Evolutionary conservation across 2,113 vertebrate genomes (phyloP).

Genomic region (Emydura subglobosa): DNA sequence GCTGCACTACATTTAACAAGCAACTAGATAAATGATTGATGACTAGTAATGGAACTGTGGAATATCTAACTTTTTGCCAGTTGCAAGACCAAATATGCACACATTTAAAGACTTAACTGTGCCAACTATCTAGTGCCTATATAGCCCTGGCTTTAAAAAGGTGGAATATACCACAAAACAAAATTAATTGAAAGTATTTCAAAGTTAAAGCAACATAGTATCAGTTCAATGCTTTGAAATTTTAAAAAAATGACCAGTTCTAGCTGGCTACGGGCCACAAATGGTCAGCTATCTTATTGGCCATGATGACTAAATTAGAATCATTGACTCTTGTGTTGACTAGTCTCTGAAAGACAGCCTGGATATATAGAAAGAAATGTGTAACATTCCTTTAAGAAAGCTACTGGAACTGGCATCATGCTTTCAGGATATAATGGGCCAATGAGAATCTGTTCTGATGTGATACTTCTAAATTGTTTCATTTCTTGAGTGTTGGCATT

Average conservation of each 20-base stretch:
- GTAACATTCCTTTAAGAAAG: not conserved
- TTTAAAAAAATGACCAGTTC: not conserved
- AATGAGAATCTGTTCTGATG: not conserved
- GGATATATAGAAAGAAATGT: not conserved
- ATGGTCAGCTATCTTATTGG: not conserved
- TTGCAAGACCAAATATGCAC: not conserved
- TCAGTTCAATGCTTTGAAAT: not conserved
- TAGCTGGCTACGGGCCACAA: not conserved
- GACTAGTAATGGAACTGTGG: constrained; percentile 8
- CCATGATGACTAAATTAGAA: not conserved
- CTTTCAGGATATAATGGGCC: not conserved
- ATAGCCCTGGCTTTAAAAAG: too few species aligned
- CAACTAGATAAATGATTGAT: not conserved
- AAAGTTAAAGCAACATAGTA: not conserved
- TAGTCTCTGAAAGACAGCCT: not conserved
- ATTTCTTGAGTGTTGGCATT: not conserved
- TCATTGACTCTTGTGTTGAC: too few species aligned
- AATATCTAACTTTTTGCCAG: not conserved
- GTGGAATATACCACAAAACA: not conserved
- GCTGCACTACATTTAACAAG: not conserved
- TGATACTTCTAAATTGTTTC: not conserved
- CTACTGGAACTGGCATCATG: not conserved
- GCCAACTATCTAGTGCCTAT: not conserved
- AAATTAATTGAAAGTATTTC: not conserved
- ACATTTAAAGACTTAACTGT: not conserved